Percentiles rank a stretch among this genome's conserved stretches.
Evolutionary conservation across 2,797 vertebrate genomes (phyloP).

Genomic region (Lophotriccus pileatus): DNA sequence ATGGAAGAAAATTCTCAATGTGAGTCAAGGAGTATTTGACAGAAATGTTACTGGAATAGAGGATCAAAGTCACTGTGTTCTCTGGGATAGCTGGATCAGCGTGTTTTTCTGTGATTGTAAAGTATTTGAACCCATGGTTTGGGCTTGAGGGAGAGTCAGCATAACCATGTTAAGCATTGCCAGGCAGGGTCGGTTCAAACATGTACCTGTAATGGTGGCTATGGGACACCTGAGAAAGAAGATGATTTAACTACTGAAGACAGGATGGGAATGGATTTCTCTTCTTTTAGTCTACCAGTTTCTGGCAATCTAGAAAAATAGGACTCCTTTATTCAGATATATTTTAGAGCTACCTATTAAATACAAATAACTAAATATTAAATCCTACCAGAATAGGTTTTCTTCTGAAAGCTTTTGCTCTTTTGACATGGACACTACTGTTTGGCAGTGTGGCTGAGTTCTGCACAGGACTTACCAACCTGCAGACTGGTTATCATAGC

Average conservation of each 20-base stretch:
- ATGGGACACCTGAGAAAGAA: background rate
- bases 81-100: too few relatives aligned
- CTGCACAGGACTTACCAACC: background rate
- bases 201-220: background rate
- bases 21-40: accelerated
- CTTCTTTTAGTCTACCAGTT: background rate
- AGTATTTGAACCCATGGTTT: background rate
- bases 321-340: background rate
- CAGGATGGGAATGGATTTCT: background rate
- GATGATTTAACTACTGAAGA: background rate
- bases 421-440: background rate
- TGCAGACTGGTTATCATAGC: background rate
- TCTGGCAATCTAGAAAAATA: background rate
- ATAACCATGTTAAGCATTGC: background rate
- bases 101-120: background rate
- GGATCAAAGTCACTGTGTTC: background rate
- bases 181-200: background rate
- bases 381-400: background rate
- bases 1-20: background rate
- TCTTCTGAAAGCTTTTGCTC: background rate
- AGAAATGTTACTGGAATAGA: background rate
- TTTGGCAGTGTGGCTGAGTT: background rate
- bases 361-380: background rate
- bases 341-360: background rate
- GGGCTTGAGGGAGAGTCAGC: background rate